These are phyloP conservation scores for Anodontia alba DNA, from an alignment of 2,888 invertebrate genomes.

Conservation along the genomic window DNA sequence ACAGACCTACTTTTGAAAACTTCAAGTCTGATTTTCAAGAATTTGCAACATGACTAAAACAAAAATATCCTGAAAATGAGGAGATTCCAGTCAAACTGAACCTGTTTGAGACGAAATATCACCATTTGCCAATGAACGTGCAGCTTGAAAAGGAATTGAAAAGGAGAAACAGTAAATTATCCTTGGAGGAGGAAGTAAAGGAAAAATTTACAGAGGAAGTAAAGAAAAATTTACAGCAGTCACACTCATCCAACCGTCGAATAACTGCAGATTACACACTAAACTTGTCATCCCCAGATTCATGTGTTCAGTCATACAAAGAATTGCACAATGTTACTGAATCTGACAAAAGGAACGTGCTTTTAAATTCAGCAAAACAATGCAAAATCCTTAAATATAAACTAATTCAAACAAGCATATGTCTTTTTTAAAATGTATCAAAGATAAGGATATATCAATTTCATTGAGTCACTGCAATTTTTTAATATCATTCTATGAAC, in stretches of 20 bases:
- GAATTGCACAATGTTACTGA: conserved; percentile 1
- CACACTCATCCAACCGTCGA: too few species aligned
- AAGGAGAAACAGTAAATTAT: not conserved
- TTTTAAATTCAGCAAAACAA: conserved; percentile 16
- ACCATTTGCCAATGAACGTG: not conserved
- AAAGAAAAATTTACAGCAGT: not conserved
- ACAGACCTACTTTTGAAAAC: conserved; percentile 1
- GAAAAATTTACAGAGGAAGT: not conserved
- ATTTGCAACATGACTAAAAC: conserved; percentile 7
- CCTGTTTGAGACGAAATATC: not conserved
- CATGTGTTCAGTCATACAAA: conserved; percentile 14
- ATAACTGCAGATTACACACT: too few species aligned
- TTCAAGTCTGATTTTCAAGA: conserved; percentile 9
- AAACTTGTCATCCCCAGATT: not conserved
- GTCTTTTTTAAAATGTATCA: not conserved
- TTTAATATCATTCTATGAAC: not conserved
- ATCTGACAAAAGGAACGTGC: conserved; percentile 3
- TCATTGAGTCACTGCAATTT: not conserved
- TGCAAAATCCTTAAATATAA: conserved; percentile 2
- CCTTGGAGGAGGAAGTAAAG: not conserved
- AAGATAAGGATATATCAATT: not conserved
- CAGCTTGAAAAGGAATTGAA: conserved; percentile 4
- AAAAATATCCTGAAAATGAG: not conserved
- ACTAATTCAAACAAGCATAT: not conserved
- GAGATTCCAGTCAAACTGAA: not conserved